Evolutionary conservation across 2,888 invertebrate species (phyloP).

Genomic region (Pristionchus arcanus): DNA sequence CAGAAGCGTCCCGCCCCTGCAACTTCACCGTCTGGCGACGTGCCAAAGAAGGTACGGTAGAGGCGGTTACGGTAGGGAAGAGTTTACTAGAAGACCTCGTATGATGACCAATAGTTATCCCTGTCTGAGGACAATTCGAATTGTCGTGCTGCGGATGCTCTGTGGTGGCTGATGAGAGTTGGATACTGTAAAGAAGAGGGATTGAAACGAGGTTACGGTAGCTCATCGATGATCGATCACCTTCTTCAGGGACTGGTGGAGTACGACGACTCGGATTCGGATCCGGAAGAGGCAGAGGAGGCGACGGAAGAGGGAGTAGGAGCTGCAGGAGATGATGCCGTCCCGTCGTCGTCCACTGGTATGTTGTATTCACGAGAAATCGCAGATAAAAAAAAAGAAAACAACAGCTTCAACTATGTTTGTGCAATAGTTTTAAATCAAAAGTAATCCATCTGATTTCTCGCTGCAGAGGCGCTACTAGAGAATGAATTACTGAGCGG

Average conservation of each 20-base stretch:
- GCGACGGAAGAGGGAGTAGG: neutral
- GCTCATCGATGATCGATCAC: neutral
- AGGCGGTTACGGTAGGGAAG: neutral
- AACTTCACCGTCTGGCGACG: neutral
- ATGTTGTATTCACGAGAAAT: too few relatives aligned
- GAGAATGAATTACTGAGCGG: too few relatives aligned
- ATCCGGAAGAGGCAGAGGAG: slow-evolving; percentile 58
- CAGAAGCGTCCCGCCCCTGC: slow-evolving; percentile 25
- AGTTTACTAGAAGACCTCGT: too few relatives aligned
- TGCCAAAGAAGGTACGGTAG: slow-evolving; percentile 53
- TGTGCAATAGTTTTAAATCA: too few relatives aligned
- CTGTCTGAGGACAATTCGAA: slow-evolving; percentile 30
- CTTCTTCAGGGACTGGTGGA: slow-evolving; percentile 65
- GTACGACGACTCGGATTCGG: slow-evolving; percentile 68
- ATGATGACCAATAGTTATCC: slow-evolving; percentile 54
- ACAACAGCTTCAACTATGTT: too few relatives aligned
- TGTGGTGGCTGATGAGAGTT: slow-evolving; percentile 39
- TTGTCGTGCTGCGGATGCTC: neutral
- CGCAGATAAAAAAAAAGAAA: too few relatives aligned
- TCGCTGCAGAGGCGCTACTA: too few relatives aligned
- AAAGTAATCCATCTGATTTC: too few relatives aligned
- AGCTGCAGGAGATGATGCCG: slow-evolving; percentile 56
- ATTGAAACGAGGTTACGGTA: neutral
- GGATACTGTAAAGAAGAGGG: neutral
- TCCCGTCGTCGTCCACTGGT: neutral